These are phyloP conservation scores for Masnerella sp. DNA, from an alignment of 2,888 invertebrate species.

Conservation along the genomic window DNA sequence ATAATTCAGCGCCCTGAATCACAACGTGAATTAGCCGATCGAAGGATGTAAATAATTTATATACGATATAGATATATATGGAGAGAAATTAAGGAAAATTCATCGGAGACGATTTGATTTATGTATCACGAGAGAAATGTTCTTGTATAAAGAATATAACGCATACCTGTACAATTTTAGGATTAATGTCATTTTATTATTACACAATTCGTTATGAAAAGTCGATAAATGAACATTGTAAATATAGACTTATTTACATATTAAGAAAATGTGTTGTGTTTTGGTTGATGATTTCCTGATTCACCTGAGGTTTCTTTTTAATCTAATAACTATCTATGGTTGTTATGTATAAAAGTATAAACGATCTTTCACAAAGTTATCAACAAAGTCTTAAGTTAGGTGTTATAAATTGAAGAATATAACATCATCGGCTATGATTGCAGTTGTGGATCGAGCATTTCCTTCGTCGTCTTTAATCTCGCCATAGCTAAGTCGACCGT, in stretches of 20 bases:
- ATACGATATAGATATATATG: slow-evolving; percentile 61
- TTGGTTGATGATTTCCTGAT: slow-evolving; percentile 13
- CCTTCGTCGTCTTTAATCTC: slow-evolving; percentile 90
- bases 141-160: slow-evolving; percentile 70
- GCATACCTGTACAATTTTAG: slow-evolving; percentile 75
- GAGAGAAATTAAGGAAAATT: slow-evolving; percentile 26
- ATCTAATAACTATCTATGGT: too few relatives aligned
- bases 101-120: slow-evolving; percentile 31
- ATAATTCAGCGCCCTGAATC: slow-evolving; percentile 39
- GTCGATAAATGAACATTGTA: slow-evolving; percentile 73
- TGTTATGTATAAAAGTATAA: neutral
- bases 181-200: slow-evolving; percentile 74
- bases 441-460: slow-evolving; percentile 84
- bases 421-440: slow-evolving; percentile 91
- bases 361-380: too few relatives aligned
- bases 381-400: too few relatives aligned
- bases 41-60: slow-evolving; percentile 73
- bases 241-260: slow-evolving; percentile 76
- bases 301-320: too few relatives aligned
- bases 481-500: slow-evolving; percentile 90
- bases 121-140: slow-evolving; percentile 43
- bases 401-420: slow-evolving; percentile 83
- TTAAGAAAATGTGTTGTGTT: slow-evolving; percentile 60
- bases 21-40: slow-evolving; percentile 35
- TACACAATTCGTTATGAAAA: slow-evolving; percentile 75